These are phyloP conservation scores for Labrus mixtus DNA, from an alignment of 2,113 vertebrate species.

Conservation along the genomic window DNA sequence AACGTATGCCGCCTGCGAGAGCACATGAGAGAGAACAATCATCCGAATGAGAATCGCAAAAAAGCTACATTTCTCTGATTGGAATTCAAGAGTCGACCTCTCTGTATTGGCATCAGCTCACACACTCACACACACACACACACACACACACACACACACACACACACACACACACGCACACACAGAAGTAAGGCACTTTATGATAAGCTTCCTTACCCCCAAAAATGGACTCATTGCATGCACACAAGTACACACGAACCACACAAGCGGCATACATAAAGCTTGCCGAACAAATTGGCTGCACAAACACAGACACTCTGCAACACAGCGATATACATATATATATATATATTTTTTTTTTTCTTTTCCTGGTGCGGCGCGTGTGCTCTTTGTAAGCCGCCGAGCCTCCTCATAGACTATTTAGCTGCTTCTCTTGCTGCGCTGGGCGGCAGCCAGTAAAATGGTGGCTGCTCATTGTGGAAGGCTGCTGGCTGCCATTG, in stretches of 20 bases:
- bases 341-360: no score
- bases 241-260: slow-evolving; percentile 26
- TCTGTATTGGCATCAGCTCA: slow-evolving; percentile 33
- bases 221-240: slow-evolving; percentile 27
- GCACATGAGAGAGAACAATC: slow-evolving; percentile 63
- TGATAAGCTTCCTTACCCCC: slow-evolving; percentile 57
- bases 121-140: not conserved
- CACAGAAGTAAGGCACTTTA: slow-evolving; percentile 25
- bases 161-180: not conserved
- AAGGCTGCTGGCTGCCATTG: slow-evolving; percentile 78
- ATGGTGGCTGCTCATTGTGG: slow-evolving; percentile 72
- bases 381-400: slow-evolving; percentile 51
- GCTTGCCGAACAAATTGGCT: slow-evolving; percentile 57
- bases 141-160: not conserved
- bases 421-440: slow-evolving; percentile 64
- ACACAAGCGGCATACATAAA: slow-evolving; percentile 51
- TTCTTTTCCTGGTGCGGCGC: slow-evolving; percentile 39
- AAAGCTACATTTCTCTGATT: slow-evolving; percentile 61
- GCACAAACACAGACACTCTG: slow-evolving; percentile 30
- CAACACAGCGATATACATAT: slow-evolving; percentile 37
- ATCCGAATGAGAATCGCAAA: slow-evolving; percentile 59
- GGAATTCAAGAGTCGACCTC: slow-evolving; percentile 45
- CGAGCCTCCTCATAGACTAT: slow-evolving; percentile 58
- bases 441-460: slow-evolving; percentile 74
- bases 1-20: slow-evolving; percentile 46